Conservation (phyloP, 1,140 invertebrate species). For the Drosophila punjabiensis region DNA sequence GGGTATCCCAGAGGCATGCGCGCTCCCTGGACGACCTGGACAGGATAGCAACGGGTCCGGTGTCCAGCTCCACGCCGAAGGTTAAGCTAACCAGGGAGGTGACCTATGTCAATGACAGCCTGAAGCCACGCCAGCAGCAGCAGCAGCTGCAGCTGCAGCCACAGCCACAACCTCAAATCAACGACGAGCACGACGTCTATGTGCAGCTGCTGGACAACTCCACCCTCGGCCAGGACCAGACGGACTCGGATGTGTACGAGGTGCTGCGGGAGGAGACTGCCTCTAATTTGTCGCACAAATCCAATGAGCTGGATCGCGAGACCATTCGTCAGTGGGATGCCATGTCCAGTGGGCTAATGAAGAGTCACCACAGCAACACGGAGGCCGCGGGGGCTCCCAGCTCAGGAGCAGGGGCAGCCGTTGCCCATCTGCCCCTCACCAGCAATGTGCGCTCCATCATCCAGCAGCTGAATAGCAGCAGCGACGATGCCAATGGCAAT, state of each 20-base stretch:
- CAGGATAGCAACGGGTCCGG: slow-evolving; percentile 80
- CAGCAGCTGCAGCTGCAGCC: not conserved
- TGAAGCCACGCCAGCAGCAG: slow-evolving; percentile 59
- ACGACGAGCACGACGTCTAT: slow-evolving; percentile 87
- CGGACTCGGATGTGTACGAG: slow-evolving; percentile 79
- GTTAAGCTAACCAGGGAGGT: slow-evolving; percentile 88
- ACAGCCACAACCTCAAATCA: slow-evolving; percentile 58
- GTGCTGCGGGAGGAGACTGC: slow-evolving; percentile 77
- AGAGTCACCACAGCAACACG: slow-evolving; percentile 69
- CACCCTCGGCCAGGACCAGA: slow-evolving; percentile 18
- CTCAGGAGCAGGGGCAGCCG: slow-evolving; percentile 11
- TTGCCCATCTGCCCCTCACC: slow-evolving; percentile 58
- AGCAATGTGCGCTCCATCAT: slow-evolving; percentile 80
- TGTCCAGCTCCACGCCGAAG: slow-evolving; percentile 51
- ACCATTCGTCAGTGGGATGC: slow-evolving; percentile 94
- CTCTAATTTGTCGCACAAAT: slow-evolving; percentile 82
- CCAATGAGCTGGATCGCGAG: slow-evolving; percentile 92
- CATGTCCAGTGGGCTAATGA: slow-evolving; percentile 91
- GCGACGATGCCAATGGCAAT: slow-evolving; percentile 47
- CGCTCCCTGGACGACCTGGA: slow-evolving; percentile 93
- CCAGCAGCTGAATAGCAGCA: slow-evolving; percentile 70
- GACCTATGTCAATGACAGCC: slow-evolving; percentile 89
- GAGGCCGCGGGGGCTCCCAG: slow-evolving; percentile 6
- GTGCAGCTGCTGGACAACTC: slow-evolving; percentile 86
- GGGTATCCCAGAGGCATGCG: slow-evolving; percentile 92